Conservation (phyloP, 2,888 invertebrate species). For the Meliscaeva auricollis region DNA sequence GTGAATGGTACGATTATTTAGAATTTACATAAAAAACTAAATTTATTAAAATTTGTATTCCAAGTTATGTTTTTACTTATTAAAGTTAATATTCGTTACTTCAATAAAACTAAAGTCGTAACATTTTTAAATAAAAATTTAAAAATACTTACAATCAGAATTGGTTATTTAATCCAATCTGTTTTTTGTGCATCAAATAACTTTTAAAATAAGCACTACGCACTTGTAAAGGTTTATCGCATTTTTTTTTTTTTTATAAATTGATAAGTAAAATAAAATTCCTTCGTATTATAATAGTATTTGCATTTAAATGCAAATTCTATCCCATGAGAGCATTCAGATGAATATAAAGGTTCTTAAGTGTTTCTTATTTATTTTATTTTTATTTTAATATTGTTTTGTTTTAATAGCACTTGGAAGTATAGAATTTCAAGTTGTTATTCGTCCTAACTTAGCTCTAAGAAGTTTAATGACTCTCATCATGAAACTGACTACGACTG, state of each 20-base stretch:
- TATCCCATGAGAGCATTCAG: constrained; percentile 1
- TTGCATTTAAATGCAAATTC: constrained; percentile 23
- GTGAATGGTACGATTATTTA: no score
- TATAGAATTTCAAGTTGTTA: constrained; percentile 2
- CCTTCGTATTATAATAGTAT: not conserved
- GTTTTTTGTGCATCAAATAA: not conserved
- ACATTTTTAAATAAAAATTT: no score
- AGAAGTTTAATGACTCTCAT: constrained; percentile 8
- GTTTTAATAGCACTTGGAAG: not conserved
- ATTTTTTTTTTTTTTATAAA: no score
- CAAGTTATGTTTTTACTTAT: no score
- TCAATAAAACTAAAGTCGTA: no score
- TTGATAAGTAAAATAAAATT: not conserved
- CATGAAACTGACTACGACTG: not conserved
- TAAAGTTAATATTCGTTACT: no score
- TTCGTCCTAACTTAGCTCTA: not conserved
- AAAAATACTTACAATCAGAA: no score
- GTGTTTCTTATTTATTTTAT: not conserved
- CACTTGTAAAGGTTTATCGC: no score
- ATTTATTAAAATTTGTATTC: no score
- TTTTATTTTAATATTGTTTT: not conserved
- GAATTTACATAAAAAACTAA: no score
- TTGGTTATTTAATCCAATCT: no score
- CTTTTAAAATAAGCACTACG: not conserved
- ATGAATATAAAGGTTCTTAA: constrained; percentile 6